Percentiles rank a stretch among this genome's conserved stretches.
Evolutionary conservation across 2,797 vertebrate species (phyloP).

Genomic region (Momotus momota): DNA sequence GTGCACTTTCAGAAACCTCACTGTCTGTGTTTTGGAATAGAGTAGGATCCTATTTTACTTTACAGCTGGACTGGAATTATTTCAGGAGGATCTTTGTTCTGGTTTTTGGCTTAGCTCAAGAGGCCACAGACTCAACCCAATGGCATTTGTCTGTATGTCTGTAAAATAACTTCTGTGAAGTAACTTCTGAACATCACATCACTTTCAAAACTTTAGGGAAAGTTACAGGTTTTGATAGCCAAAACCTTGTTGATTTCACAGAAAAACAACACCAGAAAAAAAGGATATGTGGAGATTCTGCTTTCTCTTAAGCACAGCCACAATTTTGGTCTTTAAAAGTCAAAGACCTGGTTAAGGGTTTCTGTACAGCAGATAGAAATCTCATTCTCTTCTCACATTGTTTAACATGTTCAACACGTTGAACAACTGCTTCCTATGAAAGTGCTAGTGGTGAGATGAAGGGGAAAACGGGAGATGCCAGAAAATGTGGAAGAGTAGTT

Average conservation of each 20-base stretch:
- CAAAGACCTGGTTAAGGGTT: not conserved
- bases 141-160: not conserved
- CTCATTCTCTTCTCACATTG: not conserved
- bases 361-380: not conserved
- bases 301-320: not conserved
- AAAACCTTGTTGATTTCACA: not conserved
- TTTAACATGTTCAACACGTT: not conserved
- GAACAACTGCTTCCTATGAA: not conserved
- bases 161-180: not conserved
- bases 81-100: not conserved
- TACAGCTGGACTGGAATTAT: conserved; percentile 8
- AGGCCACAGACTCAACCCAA: not conserved
- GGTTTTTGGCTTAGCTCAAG: not conserved
- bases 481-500: not conserved
- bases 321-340: not conserved
- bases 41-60: not conserved
- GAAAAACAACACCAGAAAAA: not conserved
- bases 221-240: not conserved
- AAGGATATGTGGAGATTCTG: not conserved
- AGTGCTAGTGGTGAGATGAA: not conserved
- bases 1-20: not conserved
- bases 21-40: not conserved
- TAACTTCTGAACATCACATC: not conserved
- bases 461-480: not conserved
- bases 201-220: not conserved